Conservation (phyloP, 2,888 invertebrate species). For the Leptopilina syphax region DNA sequence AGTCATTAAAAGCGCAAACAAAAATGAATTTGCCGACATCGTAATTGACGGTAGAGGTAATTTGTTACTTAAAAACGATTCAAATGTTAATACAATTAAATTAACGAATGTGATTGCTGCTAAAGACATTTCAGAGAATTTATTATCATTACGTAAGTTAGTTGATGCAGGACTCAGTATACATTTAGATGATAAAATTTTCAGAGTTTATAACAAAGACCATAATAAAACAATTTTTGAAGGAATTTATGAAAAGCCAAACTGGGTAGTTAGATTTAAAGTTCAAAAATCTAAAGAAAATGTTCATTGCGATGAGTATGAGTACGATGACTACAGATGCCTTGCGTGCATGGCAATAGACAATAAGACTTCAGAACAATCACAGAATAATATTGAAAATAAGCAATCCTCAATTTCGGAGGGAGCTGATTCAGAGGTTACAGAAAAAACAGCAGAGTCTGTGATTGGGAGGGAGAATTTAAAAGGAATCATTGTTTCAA, state of each 20-base stretch:
- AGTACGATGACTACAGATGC: conserved; percentile 45
- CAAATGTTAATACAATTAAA: conserved; percentile 50
- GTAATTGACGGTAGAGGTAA: no score
- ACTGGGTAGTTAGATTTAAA: conserved; percentile 50
- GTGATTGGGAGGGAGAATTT: conserved; percentile 45
- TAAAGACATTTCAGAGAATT: conserved; percentile 41
- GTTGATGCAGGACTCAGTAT: no score
- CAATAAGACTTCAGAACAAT: conserved; percentile 45
- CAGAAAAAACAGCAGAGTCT: conserved; percentile 4
- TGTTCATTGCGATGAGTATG: neutral
- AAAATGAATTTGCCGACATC: no score
- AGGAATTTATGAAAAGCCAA: conserved; percentile 53
- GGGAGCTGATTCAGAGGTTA: conserved; percentile 33
- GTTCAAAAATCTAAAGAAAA: no score
- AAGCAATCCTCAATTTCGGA: conserved; percentile 24
- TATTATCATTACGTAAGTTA: no score
- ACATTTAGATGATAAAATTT: conserved; percentile 53
- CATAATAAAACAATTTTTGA: conserved; percentile 51
- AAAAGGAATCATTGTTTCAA: neutral
- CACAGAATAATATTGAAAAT: neutral
- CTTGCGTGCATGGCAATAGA: conserved; percentile 45
- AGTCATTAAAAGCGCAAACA: no score
- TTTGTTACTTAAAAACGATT: no score
- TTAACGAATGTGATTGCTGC: conserved; percentile 56
- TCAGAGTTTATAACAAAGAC: conserved; percentile 50